Evolutionary conservation across 2,888 invertebrate genomes (phyloP).

Genomic region (Eulithis prunata): DNA sequence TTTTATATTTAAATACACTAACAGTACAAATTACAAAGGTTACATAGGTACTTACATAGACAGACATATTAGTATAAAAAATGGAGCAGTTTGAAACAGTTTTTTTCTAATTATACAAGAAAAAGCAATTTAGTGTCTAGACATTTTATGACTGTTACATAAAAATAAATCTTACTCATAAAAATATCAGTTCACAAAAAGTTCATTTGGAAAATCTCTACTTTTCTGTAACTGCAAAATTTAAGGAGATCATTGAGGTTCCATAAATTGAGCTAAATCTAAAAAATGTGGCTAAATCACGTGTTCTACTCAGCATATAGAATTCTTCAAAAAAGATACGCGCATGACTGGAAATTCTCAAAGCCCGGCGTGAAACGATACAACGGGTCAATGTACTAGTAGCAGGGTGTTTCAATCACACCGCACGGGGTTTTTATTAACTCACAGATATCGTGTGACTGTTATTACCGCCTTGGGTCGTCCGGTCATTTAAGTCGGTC

Average conservation of each 20-base stretch:
- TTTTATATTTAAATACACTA: neutral
- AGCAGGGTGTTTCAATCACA: constrained; percentile 44
- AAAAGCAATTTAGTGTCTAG: no score
- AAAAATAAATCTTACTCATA: no score
- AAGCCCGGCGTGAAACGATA: constrained; percentile 30
- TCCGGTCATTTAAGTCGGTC: constrained; percentile 62
- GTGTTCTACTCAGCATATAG: no score
- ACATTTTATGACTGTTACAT: no score
- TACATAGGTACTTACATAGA: neutral
- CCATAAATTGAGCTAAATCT: no score
- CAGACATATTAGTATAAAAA: neutral
- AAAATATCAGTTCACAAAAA: no score
- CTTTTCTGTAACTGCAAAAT: no score
- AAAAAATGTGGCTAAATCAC: no score
- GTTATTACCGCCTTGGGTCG: constrained; percentile 61
- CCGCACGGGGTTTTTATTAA: constrained; percentile 62
- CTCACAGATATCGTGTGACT: constrained; percentile 61
- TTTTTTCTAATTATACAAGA: no score
- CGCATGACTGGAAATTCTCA: neutral
- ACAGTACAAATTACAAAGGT: neutral
- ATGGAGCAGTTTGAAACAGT: neutral
- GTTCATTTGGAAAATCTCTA: no score
- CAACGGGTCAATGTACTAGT: constrained; percentile 31
- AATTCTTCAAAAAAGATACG: no score
- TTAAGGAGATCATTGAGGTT: no score